A percentile compares a stretch with the other conserved stretches of the same genome.
phyloP scores from a whole-genome alignment of 1,140 invertebrate species.

The Pygmarrhopalites habei region DNA sequence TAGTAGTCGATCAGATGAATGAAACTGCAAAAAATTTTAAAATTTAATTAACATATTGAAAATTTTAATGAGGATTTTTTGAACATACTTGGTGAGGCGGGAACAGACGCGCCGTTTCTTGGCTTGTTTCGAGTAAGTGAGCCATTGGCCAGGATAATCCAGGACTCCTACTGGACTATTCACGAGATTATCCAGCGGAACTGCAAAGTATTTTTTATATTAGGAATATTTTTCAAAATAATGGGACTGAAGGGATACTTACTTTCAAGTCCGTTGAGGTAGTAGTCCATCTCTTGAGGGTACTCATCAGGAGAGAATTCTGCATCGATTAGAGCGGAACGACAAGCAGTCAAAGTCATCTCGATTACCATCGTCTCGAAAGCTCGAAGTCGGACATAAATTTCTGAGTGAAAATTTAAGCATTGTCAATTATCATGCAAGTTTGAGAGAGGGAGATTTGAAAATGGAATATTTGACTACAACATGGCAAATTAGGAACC shows the following conservation, averaged over 20 bases:
- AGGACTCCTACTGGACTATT: slow-evolving; percentile 4
- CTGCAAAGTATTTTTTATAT: slow-evolving; percentile 19
- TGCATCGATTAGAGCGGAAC: slow-evolving; percentile 60
- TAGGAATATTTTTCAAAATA: slow-evolving; percentile 4
- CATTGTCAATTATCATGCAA: no score
- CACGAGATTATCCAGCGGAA: slow-evolving; percentile 13
- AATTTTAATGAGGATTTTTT: slow-evolving; percentile 11
- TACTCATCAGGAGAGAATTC: slow-evolving; percentile 63
- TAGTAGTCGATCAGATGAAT: slow-evolving; percentile 67
- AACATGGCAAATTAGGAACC: no score
- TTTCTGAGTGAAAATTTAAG: no score
- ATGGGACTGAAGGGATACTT: slow-evolving; percentile 39
- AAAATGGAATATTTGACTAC: no score
- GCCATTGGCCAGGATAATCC: slow-evolving; percentile 44
- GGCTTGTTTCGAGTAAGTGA: slow-evolving; percentile 74
- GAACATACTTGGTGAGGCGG: slow-evolving; percentile 56
- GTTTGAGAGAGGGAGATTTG: no score
- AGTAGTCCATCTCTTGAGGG: slow-evolving; percentile 42
- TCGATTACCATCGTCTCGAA: slow-evolving; percentile 56
- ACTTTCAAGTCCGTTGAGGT: slow-evolving; percentile 43
- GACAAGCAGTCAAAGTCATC: slow-evolving; percentile 60
- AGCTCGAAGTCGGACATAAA: slow-evolving; percentile 50
- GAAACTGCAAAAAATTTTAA: slow-evolving; percentile 51
- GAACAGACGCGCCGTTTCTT: slow-evolving; percentile 68
- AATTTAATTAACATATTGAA: slow-evolving; percentile 18